phyloP scores from a whole-genome alignment of 23 tunicate species.

The Trididemnum clinides region DNA sequence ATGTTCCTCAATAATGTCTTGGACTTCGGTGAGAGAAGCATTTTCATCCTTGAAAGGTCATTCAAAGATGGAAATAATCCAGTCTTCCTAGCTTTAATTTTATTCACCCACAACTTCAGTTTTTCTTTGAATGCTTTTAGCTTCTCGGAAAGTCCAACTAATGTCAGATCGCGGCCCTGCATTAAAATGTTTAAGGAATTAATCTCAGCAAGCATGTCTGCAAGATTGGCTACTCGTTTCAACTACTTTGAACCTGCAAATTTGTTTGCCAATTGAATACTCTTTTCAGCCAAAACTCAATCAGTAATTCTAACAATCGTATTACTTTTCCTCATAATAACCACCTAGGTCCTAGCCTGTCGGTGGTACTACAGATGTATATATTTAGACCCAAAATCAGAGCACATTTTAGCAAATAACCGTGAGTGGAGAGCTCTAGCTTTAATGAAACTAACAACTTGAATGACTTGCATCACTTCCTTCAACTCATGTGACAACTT shows the following conservation, averaged over 20 bases:
- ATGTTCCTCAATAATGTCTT: too few relatives aligned
- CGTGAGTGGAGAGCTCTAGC: too few relatives aligned
- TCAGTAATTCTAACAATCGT: neutral
- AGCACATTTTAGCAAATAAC: too few relatives aligned
- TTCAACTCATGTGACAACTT: too few relatives aligned
- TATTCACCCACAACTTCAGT: too few relatives aligned
- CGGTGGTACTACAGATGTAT: neutral
- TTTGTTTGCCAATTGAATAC: neutral
- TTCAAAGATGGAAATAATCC: neutral
- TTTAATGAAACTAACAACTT: neutral
- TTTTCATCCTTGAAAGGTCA: neutral
- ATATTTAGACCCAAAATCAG: too few relatives aligned
- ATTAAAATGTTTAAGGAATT: too few relatives aligned
- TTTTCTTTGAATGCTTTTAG: too few relatives aligned
- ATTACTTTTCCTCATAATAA: neutral
- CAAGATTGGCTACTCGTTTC: neutral
- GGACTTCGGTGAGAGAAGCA: too few relatives aligned
- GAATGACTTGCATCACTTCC: neutral
- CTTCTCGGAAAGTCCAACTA: too few relatives aligned
- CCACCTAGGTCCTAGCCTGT: neutral
- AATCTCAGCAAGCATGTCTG: neutral
- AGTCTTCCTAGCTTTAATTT: neutral
- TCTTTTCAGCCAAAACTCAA: constrained; percentile 1
- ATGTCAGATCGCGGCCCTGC: too few relatives aligned
- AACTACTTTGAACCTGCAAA: neutral